Conservation (phyloP, 1,140 invertebrate genomes). For the Onthophagus taurus region DNA sequence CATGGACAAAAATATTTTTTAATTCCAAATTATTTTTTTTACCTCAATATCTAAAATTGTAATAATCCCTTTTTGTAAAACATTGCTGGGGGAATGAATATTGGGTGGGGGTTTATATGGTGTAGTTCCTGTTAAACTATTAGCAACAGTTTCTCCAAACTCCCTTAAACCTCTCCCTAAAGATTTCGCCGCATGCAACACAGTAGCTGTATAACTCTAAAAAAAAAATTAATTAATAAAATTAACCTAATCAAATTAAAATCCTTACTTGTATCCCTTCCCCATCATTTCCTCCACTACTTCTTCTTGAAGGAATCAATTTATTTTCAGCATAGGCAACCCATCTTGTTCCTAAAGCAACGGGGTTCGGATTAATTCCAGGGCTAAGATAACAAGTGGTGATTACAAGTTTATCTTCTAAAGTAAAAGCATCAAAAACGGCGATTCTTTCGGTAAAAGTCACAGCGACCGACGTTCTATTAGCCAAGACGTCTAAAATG, state of each 20-base stretch:
- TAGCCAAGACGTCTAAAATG: conserved; percentile 78
- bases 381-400: conserved; percentile 85
- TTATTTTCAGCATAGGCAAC: conserved; percentile 77
- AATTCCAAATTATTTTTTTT: too few species aligned
- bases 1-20: too few species aligned
- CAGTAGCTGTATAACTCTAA: conserved; percentile 89
- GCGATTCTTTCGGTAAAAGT: conserved; percentile 84
- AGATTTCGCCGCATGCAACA: conserved; percentile 90
- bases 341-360: conserved; percentile 77
- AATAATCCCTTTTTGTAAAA: conserved; percentile 70
- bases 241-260: background rate
- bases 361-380: conserved; percentile 76
- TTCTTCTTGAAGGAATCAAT: conserved; percentile 69
- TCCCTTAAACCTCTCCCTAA: conserved; percentile 75
- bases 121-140: conserved; percentile 66
- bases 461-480: conserved; percentile 71
- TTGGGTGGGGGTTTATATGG: conserved; percentile 28
- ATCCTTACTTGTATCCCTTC: conserved; percentile 36
- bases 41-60: conserved; percentile 82
- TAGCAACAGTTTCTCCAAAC: conserved; percentile 88
- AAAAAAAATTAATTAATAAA: conserved; percentile 28
- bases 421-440: conserved; percentile 78
- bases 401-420: conserved; percentile 78
- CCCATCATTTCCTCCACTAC: conserved; percentile 75
- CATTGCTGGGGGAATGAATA: conserved; percentile 35